phyloP scores from a whole-genome alignment of 1,140 invertebrate genomes.

The Drosophila suzukii region DNA sequence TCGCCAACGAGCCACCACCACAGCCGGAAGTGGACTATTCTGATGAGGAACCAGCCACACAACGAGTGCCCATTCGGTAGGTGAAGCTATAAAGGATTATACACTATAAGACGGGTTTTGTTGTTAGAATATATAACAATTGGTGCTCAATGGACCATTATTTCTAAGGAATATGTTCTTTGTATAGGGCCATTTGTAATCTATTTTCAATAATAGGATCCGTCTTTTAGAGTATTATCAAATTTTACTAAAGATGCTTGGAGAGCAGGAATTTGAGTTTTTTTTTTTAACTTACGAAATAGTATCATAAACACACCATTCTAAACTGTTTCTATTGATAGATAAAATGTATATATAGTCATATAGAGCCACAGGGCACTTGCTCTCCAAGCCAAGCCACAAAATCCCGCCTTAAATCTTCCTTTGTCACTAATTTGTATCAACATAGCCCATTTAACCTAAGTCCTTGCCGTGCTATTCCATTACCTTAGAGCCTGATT shows the following conservation, averaged over 20 bases:
- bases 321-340: too few species aligned
- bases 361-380: too few species aligned
- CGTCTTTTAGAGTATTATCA: neutral
- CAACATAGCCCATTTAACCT: slow-evolving; percentile 1
- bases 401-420: neutral
- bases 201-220: neutral
- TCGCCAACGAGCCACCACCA: slow-evolving; percentile 93
- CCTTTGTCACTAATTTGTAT: slow-evolving; percentile 41
- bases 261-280: neutral
- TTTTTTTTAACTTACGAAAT: too few species aligned
- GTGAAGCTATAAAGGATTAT: slow-evolving; percentile 21
- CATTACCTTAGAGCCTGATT: slow-evolving; percentile 7
- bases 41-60: slow-evolving; percentile 90
- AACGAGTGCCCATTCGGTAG: slow-evolving; percentile 90
- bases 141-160: too few species aligned
- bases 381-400: slow-evolving; percentile 1
- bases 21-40: slow-evolving; percentile 96
- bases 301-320: too few species aligned
- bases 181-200: neutral
- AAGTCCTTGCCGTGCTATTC: neutral
- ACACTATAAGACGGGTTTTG: neutral
- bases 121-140: too few species aligned
- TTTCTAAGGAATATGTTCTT: too few species aligned
- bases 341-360: too few species aligned
- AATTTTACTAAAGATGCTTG: neutral